phyloP scores from a whole-genome alignment of 2,888 invertebrate genomes.

The Balanococcus diminutus region DNA sequence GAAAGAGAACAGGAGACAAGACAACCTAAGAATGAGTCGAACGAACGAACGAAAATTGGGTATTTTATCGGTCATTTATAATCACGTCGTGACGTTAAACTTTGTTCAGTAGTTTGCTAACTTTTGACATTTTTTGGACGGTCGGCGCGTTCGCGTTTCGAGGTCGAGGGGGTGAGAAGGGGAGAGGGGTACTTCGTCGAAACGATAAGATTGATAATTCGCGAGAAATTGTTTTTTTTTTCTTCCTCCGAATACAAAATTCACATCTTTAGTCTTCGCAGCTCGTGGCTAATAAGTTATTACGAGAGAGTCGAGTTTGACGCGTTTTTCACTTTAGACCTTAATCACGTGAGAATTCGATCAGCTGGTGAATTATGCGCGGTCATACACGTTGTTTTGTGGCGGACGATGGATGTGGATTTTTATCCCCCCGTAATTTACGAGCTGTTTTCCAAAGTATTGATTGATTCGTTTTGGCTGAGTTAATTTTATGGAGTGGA shows the following conservation, averaged over 20 bases:
- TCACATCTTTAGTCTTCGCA: background rate
- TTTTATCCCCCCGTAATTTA: too few relatives aligned
- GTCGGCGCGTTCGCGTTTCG: background rate
- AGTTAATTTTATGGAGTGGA: too few relatives aligned
- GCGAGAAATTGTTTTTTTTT: background rate
- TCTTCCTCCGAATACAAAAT: background rate
- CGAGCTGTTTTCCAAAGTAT: too few relatives aligned
- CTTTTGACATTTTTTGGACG: background rate
- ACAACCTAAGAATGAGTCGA: background rate
- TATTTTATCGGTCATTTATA: conserved; percentile 13
- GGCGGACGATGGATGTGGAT: background rate
- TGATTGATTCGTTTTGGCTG: too few relatives aligned
- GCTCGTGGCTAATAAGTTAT: background rate
- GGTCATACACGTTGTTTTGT: background rate
- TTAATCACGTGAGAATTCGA: conserved; percentile 14
- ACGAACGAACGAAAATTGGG: background rate
- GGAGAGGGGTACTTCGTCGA: background rate
- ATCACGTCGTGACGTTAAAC: conserved; percentile 7
- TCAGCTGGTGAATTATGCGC: conserved; percentile 23
- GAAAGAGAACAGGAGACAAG: too few relatives aligned
- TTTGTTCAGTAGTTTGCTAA: background rate
- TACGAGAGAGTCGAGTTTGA: background rate
- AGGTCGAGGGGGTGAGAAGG: background rate
- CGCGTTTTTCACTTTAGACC: background rate
- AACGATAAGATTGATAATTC: background rate